phyloP scores from a whole-genome alignment of 1,140 invertebrate species.

The Neuroterus valhalla region DNA sequence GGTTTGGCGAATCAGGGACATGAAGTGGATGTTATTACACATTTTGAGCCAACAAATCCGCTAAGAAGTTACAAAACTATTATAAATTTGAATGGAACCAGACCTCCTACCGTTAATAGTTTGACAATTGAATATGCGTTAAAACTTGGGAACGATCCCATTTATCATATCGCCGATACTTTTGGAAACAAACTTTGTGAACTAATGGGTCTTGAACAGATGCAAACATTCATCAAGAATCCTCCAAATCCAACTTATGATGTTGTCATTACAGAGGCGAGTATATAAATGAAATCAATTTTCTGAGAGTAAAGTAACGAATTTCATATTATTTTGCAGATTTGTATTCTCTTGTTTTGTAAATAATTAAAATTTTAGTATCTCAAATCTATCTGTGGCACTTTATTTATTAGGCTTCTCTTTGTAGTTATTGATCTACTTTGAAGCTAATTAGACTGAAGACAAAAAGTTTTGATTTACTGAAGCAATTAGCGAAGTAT shows the following conservation, averaged over 20 bases:
- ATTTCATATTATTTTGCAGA: too few species aligned
- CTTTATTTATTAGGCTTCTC: too few species aligned
- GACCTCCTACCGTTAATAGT: slow-evolving; percentile 52
- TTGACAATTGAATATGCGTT: slow-evolving; percentile 32
- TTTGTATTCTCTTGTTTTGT: too few species aligned
- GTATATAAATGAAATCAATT: not conserved
- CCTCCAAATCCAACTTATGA: slow-evolving; percentile 49
- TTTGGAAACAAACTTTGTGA: slow-evolving; percentile 49
- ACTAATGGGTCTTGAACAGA: slow-evolving; percentile 40
- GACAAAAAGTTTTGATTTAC: too few species aligned
- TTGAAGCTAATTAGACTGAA: too few species aligned
- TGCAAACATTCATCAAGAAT: slow-evolving; percentile 44
- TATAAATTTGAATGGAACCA: slow-evolving; percentile 19
- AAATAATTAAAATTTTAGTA: too few species aligned
- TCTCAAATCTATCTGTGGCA: too few species aligned
- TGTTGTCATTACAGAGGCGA: slow-evolving; percentile 50
- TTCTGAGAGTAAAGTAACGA: too few species aligned
- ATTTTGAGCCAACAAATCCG: slow-evolving; percentile 72
- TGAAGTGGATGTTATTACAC: slow-evolving; percentile 76
- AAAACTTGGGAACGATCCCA: slow-evolving; percentile 7
- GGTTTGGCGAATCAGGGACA: slow-evolving; percentile 76
- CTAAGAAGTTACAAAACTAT: slow-evolving; percentile 76
- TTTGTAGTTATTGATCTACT: too few species aligned
- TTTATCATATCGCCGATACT: slow-evolving; percentile 32
- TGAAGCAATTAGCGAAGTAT: too few species aligned